Evolutionary conservation across 2,888 invertebrate species (phyloP), one percentile per base, ranked within the genome.

Genomic region (Troides helena): DNA sequence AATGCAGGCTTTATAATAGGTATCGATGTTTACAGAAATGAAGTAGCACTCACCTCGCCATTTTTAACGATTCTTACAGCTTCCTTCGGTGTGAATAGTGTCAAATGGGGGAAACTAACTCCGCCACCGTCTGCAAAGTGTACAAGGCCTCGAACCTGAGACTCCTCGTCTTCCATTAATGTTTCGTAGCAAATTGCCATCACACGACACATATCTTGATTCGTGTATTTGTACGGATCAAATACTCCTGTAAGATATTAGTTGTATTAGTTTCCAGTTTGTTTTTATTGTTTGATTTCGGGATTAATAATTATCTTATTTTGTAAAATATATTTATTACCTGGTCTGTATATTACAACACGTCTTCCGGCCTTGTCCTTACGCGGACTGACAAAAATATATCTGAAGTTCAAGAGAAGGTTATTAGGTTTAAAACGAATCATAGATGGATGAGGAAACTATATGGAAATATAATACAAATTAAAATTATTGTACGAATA

Each of bases 51-150:
- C 81, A 96, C 96, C 94, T 96, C 96, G 81, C 96, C 96, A 81
- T 96, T 96, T 85, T 96, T 96, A 6, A 96, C 96, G 74, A 96
- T 96, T 77, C 96, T 94, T 25, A 96, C 95, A 53, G 96, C 96
- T 82, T 96, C 96, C 74, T 94, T 95, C 5, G 96, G 96, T 3
- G 96, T 95, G 87, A 96, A 96, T 10, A 96, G 90, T 0, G 96
- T 96, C 65, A 97, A 89, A 79, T 96, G 95, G 0, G 96, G 94
- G 76, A 96, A 95, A 74, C 95, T 95, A 72, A 96, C 95, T 0
- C 96, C 95, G 70, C 93, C 93, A 39, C 96, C 95, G 79, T 97
- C 97, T 2, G 95, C 95, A 83, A 95, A 95, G 86, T 97, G 97
- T 1, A 96, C 95, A 79, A 96, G 94, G 17, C 97, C 97, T 18